Conservation (phyloP, 1,140 invertebrate species). For the Ladona fulva region DNA sequence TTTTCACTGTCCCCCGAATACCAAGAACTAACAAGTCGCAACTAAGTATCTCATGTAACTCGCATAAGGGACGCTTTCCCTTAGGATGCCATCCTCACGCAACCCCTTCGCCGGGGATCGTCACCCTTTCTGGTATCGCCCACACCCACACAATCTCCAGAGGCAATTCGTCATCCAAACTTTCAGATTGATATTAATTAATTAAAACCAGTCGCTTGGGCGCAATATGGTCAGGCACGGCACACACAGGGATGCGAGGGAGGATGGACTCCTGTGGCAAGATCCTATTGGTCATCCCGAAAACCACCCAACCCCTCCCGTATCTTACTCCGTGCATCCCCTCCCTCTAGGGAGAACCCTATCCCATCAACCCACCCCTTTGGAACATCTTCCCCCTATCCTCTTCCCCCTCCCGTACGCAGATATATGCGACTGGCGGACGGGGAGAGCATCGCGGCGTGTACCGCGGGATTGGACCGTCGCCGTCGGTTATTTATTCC, state of each 20-base stretch:
- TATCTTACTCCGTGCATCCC: not conserved
- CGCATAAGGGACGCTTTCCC: not conserved
- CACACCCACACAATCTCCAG: not conserved
- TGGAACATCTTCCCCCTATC: not conserved
- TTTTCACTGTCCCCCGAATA: not conserved
- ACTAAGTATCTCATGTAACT: not conserved
- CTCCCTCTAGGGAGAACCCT: not conserved
- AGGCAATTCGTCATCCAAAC: slow-evolving; percentile 7
- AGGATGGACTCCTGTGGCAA: not conserved
- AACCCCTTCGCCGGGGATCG: too few species aligned
- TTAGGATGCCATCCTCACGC: too few species aligned
- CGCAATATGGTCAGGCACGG: slow-evolving; percentile 12
- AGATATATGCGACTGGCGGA: not conserved
- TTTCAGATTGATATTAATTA: slow-evolving; percentile 16
- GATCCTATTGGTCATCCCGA: not conserved
- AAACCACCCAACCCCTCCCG: not conserved
- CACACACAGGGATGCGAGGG: not conserved
- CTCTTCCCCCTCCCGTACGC: not conserved
- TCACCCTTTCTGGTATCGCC: too few species aligned
- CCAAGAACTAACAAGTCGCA: not conserved
- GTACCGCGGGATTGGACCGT: slow-evolving; percentile 5
- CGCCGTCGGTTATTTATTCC: not conserved
- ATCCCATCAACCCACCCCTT: not conserved
- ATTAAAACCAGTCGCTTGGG: not conserved
- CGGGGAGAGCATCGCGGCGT: not conserved